Evolutionary conservation across 1,140 invertebrate genomes (phyloP), one percentile per base, ranked within the genome.

Genomic region (Listronotus bonariensis): DNA sequence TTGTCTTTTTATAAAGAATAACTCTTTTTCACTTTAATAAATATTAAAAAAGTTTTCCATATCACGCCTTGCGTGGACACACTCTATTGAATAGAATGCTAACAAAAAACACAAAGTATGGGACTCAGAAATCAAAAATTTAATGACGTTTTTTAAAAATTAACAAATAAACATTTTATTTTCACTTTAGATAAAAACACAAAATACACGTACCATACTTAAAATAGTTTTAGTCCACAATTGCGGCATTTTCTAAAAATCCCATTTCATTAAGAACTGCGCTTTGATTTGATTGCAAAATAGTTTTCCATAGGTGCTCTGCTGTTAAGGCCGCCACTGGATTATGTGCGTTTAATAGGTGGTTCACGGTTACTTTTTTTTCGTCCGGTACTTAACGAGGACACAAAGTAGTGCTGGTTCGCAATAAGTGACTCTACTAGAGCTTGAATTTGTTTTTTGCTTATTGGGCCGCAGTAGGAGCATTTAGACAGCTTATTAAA

Each of bases 401-500:
- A 52, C 26, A 52, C 6, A 17, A 52, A 32, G 9, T 26, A 26
- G 9, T 52, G 17, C 34, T 57, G 32, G 14, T 60, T 49, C 8
- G 17, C 45, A n/a, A 32, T 11, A 10, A 48, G 7, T 14, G 67
- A 58, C 34, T 57, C 45, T 11, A 55, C 45, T 34, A 69, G 20
- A 14, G 57, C 46, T 18, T 65, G 36, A 11, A 53, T 51, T 55
- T 69, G 67, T 48, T 69, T 65, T 15, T 9, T 12, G 26, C 41
- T 69, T 10, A 61, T 52, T 5, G 62, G 63, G 10, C 67, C 67
- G n/a, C 18, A 17, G 52, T 69, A 69, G 9, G 38, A 61, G 34
- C 64, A 56, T 34, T 48, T 36, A 10, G 58, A 46, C n/a, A 46
- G 31, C 20, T 51, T 34, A 12, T 12, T 41, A n/a, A 20, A 17